Conservation (phyloP, 1,140 invertebrate species). For the Zophobas atratus region DNA sequence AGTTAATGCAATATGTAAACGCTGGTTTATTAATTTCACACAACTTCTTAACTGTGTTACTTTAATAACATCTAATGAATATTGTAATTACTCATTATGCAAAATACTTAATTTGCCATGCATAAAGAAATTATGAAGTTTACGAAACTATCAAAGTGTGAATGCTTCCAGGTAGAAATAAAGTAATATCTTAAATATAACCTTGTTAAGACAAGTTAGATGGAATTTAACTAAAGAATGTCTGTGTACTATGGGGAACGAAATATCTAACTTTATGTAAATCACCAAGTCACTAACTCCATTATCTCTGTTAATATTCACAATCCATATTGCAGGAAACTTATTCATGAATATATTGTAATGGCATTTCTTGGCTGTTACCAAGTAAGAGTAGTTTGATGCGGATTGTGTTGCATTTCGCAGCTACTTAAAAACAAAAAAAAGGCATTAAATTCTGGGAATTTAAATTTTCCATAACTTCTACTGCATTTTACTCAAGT, state of each 20-base stretch:
- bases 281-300: not conserved
- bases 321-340: not conserved
- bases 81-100: conserved; percentile 9
- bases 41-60: no score
- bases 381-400: no score
- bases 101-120: conserved; percentile 5
- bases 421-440: no score
- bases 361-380: not conserved
- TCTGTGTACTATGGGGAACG: conserved; percentile 18
- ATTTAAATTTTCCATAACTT: no score
- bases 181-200: conserved; percentile 25
- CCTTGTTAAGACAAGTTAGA: not conserved
- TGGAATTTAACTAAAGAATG: conserved; percentile 4
- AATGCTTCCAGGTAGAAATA: conserved; percentile 15
- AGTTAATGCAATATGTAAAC: no score
- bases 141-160: conserved; percentile 3
- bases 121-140: conserved; percentile 8
- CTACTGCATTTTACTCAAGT: no score
- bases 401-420: no score
- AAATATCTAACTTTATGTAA: conserved; percentile 28
- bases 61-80: not conserved
- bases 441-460: no score
- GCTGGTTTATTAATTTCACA: no score
- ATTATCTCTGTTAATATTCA: not conserved
- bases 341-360: not conserved